A percentile compares a stretch with the other conserved stretches of the same genome.
These are phyloP conservation scores for Phrynosoma platyrhinos DNA, from an alignment of 2,113 vertebrate genomes.

Conservation along the genomic window DNA sequence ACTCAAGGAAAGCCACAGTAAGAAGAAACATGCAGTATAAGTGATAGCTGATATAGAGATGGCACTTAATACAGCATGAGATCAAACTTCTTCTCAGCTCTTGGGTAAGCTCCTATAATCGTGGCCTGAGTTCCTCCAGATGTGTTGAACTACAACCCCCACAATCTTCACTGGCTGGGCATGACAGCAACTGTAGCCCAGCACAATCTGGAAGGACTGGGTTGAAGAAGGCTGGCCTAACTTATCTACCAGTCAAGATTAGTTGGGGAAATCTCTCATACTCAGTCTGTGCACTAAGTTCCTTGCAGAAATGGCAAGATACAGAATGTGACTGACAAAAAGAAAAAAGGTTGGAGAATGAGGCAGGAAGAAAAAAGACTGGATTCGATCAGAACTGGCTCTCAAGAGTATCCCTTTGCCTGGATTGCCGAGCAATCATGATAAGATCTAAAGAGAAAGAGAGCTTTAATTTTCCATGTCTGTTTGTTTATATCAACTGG, in stretches of 20 bases:
- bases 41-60: not conserved
- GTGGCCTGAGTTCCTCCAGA: not conserved
- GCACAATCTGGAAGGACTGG: not conserved
- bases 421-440: conserved; percentile 4
- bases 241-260: not conserved
- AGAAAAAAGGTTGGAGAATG: not conserved
- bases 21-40: not conserved
- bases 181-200: not conserved
- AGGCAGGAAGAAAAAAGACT: not conserved
- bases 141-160: not conserved
- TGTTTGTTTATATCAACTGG: conserved; percentile 9
- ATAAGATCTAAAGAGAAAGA: not conserved
- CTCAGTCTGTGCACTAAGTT: not conserved
- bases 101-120: not conserved
- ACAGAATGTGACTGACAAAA: not conserved
- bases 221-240: not conserved
- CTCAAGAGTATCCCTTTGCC: not conserved
- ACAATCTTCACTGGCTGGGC: not conserved
- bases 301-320: not conserved
- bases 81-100: not conserved
- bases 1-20: not conserved
- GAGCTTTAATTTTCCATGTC: not conserved
- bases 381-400: conserved; percentile 3
- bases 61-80: not conserved
- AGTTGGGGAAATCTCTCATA: too few relatives aligned